These are phyloP conservation scores for Mactromeris polynyma DNA, from an alignment of 2,888 invertebrate genomes.

Conservation along the genomic window DNA sequence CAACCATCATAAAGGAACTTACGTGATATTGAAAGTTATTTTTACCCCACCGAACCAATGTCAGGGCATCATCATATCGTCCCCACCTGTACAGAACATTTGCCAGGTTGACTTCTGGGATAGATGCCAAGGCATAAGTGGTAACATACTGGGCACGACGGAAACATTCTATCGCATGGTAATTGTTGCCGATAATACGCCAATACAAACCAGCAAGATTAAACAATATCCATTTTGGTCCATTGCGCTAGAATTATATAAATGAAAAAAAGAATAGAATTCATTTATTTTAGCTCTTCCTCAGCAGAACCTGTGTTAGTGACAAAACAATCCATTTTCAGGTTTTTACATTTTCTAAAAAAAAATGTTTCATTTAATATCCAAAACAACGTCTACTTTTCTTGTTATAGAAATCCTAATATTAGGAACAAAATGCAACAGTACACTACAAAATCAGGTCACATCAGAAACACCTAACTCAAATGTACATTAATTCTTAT, in stretches of 20 bases:
- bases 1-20: background rate
- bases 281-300: no score
- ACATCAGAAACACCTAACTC: no score
- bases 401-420: no score
- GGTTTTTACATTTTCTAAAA: no score
- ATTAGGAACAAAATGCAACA: no score
- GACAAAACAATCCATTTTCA: no score
- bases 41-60: constrained; percentile 51
- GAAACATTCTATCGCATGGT: constrained; percentile 91
- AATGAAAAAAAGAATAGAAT: no score
- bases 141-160: constrained; percentile 90
- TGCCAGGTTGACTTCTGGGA: constrained; percentile 91
- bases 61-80: constrained; percentile 90
- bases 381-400: no score
- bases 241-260: constrained; percentile 89
- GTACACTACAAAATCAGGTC: no score
- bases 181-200: constrained; percentile 91
- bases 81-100: constrained; percentile 90
- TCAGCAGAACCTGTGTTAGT: no score
- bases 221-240: constrained; percentile 92
- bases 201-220: constrained; percentile 93
- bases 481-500: no score
- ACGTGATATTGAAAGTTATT: background rate
- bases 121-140: constrained; percentile 90
- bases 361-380: no score